Evolutionary conservation across 2,113 vertebrate genomes (phyloP), one percentile per base, ranked within the genome.

Genomic region (Athene noctua): DNA sequence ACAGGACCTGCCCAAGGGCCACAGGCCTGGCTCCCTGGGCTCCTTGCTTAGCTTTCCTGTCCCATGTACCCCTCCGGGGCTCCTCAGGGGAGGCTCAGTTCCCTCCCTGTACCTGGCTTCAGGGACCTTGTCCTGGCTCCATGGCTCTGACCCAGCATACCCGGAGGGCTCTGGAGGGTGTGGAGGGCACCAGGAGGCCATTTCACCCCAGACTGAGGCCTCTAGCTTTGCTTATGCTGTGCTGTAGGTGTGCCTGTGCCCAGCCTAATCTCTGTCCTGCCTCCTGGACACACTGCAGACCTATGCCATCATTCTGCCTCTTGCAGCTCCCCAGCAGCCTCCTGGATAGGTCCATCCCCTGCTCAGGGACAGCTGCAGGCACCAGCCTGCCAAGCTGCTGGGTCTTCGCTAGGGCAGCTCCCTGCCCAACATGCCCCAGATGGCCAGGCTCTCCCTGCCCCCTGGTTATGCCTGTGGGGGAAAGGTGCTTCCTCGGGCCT

Each of bases 61-160:
- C 8, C 30, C 26, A 25, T 8, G 3, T 8, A 5, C 16, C 1
- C 22, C 26, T 19, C 32, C 0, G 0, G 11, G 22, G 13, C 23
- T 70, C 11, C 34, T 57, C 42, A 40, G 14, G 19, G 42, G 4
- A 85, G 23, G 32, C 13, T 62, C 3, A 0, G 32, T 70, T 86
- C 34, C 42, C 20, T 58, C 36, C 14, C 4, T 0, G 0, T 25
- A 11, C 19, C 62, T 46, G 23, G 54, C 17, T 86, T 49, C 40
- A 61, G 26, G 51, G 17, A 54, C 58, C 10, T n/a, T 25, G 5
- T 11, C 16, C 36, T 63, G 38, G 55, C 29, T 75, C 36, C 20
- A 11, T 19, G 32, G 27, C 55, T 52, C 74, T 70, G 36, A 51
- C 17, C 12, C 2, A 0, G 36, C 49, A 74, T 11, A 29, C 19